Base-by-base conservation (phyloP, 2,113 vertebrate genomes). In the Picathartes gymnocephalus region DNA sequence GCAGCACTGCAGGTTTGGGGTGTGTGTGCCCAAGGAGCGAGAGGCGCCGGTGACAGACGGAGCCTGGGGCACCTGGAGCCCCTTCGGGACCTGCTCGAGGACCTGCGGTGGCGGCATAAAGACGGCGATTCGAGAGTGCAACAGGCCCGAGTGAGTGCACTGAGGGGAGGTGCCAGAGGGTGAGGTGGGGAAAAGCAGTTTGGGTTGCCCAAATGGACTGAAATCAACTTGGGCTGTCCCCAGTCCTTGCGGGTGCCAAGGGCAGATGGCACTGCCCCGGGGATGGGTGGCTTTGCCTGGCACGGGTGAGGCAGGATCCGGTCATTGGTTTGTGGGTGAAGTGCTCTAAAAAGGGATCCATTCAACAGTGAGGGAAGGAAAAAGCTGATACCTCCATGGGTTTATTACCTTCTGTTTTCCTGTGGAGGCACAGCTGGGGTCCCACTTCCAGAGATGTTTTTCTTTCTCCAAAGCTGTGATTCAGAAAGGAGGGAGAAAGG, bases 91-190 rank as follows among this genome's bases (percentile, higher is more conserved):
- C 89, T 99, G 99, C 97, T 99, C 99, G 0, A 98, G 99, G 84
- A 99, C 99, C 6, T 99, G 99, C 1, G 99, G 99, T 2, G 99
- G 99, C 2, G 99, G 99, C 86, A 99, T 99, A 97, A 99, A 99
- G 97, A 99, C 98, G 0, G 98, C 99, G 1, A 96, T 98, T 40
- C 98, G 99, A 3, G 99, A 99, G 92, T 99, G 99, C 98, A 99
- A 99, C 98, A 96, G 98, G 97, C 99, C 99, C 9, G 98, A 98
- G 99, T 99, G 98, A 99, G 99, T 97, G 73, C 44, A 2, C 1
- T 1, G 11, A 15, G 23, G 18, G 77, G 27, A 21, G 3, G 9
- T 0, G 1, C 28, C 1, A 0, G 16, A 13, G 76, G 53, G 21
- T 6, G 33, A 15, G 14, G 10, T 5, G 35, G 69, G 73, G 18